Conservation (phyloP, 2,797 vertebrate species). For the Muscicapa comitata region DNA sequence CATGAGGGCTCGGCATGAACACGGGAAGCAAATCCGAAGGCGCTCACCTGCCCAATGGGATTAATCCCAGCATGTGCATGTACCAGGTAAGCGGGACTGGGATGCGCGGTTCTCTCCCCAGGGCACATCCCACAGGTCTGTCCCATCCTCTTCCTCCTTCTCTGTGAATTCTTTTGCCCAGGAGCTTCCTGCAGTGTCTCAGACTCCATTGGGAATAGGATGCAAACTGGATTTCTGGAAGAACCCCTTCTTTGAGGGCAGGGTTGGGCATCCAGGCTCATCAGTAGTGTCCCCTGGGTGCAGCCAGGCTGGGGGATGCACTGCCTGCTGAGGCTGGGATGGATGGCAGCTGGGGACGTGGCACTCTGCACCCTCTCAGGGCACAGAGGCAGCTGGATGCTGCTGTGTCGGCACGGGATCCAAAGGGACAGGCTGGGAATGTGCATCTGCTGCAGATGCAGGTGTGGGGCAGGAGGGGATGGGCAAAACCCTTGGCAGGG, state of each 20-base stretch:
- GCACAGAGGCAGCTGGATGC: background rate
- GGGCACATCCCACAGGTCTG: background rate
- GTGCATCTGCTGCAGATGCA: background rate
- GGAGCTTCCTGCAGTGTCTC: background rate
- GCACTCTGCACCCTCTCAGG: background rate
- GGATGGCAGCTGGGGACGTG: fast-evolving
- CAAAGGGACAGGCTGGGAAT: background rate
- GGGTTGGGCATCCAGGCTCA: background rate
- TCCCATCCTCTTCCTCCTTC: background rate
- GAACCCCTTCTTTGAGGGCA: background rate
- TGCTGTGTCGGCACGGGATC: fast-evolving
- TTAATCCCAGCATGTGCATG: constrained; percentile 84
- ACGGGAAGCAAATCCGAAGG: constrained; percentile 67
- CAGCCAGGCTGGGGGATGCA: background rate
- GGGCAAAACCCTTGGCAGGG: background rate
- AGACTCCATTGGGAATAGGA: background rate
- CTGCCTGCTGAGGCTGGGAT: background rate
- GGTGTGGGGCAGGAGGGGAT: background rate
- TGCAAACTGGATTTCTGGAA: background rate
- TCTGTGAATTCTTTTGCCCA: background rate
- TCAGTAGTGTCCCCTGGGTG: background rate
- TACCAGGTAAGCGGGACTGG: constrained; percentile 80
- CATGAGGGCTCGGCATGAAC: constrained; percentile 83
- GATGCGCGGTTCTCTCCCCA: fast-evolving
- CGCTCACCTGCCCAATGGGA: constrained; percentile 83